Evolutionary conservation across 2,113 vertebrate species (phyloP), one percentile per base, ranked within the genome.

Genomic region (Muscicapa adusta): DNA sequence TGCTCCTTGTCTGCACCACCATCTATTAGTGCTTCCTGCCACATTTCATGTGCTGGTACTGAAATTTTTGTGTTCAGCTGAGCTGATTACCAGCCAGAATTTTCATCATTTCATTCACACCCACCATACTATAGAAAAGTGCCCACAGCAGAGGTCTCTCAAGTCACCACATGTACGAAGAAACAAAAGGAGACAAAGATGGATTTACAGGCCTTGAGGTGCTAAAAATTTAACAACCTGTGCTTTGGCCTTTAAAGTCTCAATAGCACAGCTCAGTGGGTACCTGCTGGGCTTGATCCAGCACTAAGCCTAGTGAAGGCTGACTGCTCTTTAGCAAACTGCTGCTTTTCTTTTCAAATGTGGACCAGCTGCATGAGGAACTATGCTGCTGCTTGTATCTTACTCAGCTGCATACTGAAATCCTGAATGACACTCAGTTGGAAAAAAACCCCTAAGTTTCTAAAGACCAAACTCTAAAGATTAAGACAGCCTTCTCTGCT

Each of bases 371-470:
- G 22, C 16, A 40, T 4, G 18, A 3, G 8, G 22, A 92, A 23
- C 14, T 75, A 6, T 34, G 11, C 8, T 63, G 28, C 10, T 53
- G 11, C 22, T 16, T 18, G 8, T 51, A 16, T 40, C 28, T 36
- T 48, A 51, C 7, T 45, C 22, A 83, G 13, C 19, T 70, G 11
- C 8, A 76, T 68, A 60, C 24, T 8, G 36, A 85, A 90, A 92
- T n/a, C 16, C 12, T 19, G 36, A 60, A 22, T 43, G 24, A 56
- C n/a, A 36, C 7, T 60, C 25, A 36, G 5, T 22, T 45, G 40
- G 14, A 34, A 78, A 58, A 79, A 72, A 67, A 0, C 0, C 2
- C 6, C 8, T 0, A 25, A 13, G 8, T 70, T 84, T 80, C 50
- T 74, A 63, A 81, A 81, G 28, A 66, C 10, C 23, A 50, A 48